Evolutionary conservation across 2,888 invertebrate genomes (phyloP), one percentile per base, ranked within the genome.

Genomic region (Pyrgus malvae): DNA sequence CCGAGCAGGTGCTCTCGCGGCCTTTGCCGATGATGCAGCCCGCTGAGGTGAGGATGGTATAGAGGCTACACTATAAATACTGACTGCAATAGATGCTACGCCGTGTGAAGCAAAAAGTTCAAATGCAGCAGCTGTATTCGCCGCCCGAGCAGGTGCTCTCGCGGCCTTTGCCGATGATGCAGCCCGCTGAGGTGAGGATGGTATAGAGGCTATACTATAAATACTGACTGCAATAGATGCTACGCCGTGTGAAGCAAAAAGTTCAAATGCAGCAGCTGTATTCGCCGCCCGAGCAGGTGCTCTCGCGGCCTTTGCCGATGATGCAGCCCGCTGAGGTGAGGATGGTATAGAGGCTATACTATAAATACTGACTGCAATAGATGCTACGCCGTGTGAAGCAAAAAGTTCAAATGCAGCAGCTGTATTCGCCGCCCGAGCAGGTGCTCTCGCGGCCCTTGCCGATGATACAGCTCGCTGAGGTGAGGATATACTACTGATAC

Each of bases 381-480:
- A 68, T 84, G 74, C 68, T 85, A 61, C 84, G 82, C 12, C 79
- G 86, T 44, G 90, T 88, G 61, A 88, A 83, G 70, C 90, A 85
- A 72, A 92, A 88, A 76, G 85, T 69, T 41, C 89, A 83, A 56
- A 81, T 78, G 12, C 76, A 78, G 64, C 80, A 79, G 51, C 89
- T 83, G 80, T 94, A 91, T 83, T 93, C 80, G 74, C 92, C 80
- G 66, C n/a, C n/a, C n/a, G 81, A 79, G 57, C 78, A 92, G 19
- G 91, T 91, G 53, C 78, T 76, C 55, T 80, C 91, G 60, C 91
- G 92, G 74, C 91, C 92, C 3, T 87, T 92, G 58, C 91, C 91
- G 14, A 73, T 80, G 70, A 76, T 89, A 76, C 84, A 82, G 64
- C 72, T 76, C 33, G 68, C 74, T 25, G 79, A 80, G 67, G 83